Percentiles rank a stretch among this genome's conserved stretches.
phyloP scores from a whole-genome alignment of 2,797 vertebrate species.

The Anguilla pacifica region DNA sequence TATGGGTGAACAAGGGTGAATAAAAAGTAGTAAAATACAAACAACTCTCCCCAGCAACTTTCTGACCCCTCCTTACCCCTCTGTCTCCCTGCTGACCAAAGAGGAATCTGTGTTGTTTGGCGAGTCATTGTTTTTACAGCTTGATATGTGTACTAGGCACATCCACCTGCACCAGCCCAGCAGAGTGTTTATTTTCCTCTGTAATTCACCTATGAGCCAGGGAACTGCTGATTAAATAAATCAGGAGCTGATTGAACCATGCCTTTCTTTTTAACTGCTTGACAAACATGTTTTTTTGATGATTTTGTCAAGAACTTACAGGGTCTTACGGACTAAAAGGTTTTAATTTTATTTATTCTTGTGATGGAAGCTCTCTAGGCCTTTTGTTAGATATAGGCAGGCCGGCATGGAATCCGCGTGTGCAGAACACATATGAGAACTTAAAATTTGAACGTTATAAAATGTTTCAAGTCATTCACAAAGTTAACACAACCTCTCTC shows the following conservation, averaged over 20 bases:
- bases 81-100: slow-evolving; percentile 60
- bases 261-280: slow-evolving; percentile 40
- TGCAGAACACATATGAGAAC: no score
- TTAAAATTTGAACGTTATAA: no score
- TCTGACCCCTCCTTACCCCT: slow-evolving; percentile 37
- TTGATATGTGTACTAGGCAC: slow-evolving; percentile 67
- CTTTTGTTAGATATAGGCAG: no score
- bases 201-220: slow-evolving; percentile 58
- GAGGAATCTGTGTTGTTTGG: slow-evolving; percentile 66
- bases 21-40: not conserved
- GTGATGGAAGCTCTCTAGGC: not conserved
- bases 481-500: no score
- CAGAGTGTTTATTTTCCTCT: slow-evolving; percentile 51
- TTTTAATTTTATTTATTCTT: not conserved
- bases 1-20: not conserved
- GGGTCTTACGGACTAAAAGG: not conserved
- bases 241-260: slow-evolving; percentile 48
- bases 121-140: slow-evolving; percentile 71
- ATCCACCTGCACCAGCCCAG: slow-evolving; percentile 54
- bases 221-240: slow-evolving; percentile 47
- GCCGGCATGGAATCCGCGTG: no score
- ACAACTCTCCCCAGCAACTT: slow-evolving; percentile 2
- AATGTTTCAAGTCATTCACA: no score
- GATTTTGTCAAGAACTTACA: slow-evolving; percentile 6
- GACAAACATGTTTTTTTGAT: slow-evolving; percentile 39